Base-by-base conservation (phyloP, 1,140 invertebrate genomes). In the Aphelenchoides fujianensis region DNA sequence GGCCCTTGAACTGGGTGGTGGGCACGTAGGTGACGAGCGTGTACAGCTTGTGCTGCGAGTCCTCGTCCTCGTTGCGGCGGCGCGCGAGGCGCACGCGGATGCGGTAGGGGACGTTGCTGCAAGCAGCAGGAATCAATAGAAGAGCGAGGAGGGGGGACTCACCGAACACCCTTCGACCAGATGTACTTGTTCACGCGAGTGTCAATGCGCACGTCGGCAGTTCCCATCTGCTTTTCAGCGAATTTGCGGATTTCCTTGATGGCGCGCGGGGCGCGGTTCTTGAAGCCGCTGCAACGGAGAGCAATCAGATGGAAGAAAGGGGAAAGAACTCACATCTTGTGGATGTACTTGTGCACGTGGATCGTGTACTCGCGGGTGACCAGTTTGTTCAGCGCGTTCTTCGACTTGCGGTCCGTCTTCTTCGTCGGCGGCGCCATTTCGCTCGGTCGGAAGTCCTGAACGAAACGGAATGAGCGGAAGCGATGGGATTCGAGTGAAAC, bases 281-380 rank as follows among this genome's bases (percentile, higher is more conserved):
- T 98, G 85, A 96, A 97, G 57, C 94, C 93, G 82, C 87, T 88
- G 37, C 67, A 75, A 68, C 19, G 32, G n/a, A 54, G 23, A 16
- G 28, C 12, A 2, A 28, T n/a, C n/a, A n/a, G n/a, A 27, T 35
- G 5, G 53, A 5, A 0, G 59, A 41, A 7, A n/a, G n/a, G n/a
- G n/a, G n/a, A 70, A 34, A 5, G 23, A 70, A 0, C 30, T 2
- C 34, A 62, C 87, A 98, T 91, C 79, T 94, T 93, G 89, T 97
- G 93, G 74, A 99, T 90, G 76, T 94, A 90, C 87, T 97, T 97
- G 86, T 98, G 95, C 76, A 99, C 88, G 85, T 98, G 93, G 76
- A 99, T 92, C 63, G 95, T 98, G 86, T 97, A 98, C 88, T 98
- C 96, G 73, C 96, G 90, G 70, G 95, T 98, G 23, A 98, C 93